Evolutionary conservation across 2,113 vertebrate genomes (phyloP).

Genomic region (Protobothrops flavoviridis): DNA sequence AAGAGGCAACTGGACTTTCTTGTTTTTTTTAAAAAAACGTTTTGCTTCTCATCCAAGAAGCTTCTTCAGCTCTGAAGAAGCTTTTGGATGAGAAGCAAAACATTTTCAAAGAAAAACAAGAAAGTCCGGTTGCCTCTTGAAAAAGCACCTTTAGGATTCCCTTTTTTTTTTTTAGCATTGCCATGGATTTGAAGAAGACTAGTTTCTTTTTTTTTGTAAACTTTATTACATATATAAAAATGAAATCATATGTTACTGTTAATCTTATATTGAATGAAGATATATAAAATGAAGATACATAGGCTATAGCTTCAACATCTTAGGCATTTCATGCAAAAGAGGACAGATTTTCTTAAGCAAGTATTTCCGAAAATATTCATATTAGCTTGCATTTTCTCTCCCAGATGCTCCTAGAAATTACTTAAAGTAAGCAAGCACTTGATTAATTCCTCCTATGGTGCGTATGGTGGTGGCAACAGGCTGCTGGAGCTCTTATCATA

Average conservation of each 20-base stretch:
- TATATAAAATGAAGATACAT: neutral
- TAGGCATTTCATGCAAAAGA: neutral
- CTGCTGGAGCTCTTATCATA: constrained; percentile 85
- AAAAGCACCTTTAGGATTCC: neutral
- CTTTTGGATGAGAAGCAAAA: neutral
- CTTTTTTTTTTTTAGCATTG: neutral
- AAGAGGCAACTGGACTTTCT: neutral
- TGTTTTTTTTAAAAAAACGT: neutral
- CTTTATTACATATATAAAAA: constrained; percentile 1
- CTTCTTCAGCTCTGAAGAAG: neutral
- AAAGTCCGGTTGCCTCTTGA: neutral
- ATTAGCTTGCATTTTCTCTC: neutral
- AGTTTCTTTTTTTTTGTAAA: neutral
- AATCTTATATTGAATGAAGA: neutral
- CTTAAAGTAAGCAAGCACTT: constrained; percentile 22
- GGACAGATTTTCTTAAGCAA: neutral
- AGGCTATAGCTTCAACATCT: neutral
- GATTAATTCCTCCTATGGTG: constrained; percentile 64
- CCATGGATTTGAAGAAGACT: neutral
- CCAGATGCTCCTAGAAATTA: constrained; percentile 26
- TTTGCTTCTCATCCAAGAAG: neutral
- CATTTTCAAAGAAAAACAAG: neutral
- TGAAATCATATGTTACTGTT: neutral
- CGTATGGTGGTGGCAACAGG: constrained; percentile 84
- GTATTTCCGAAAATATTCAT: constrained; percentile 20